These are phyloP conservation scores for Pseudolycoriella hygida DNA, from an alignment of 2,888 invertebrate genomes.

Conservation along the genomic window DNA sequence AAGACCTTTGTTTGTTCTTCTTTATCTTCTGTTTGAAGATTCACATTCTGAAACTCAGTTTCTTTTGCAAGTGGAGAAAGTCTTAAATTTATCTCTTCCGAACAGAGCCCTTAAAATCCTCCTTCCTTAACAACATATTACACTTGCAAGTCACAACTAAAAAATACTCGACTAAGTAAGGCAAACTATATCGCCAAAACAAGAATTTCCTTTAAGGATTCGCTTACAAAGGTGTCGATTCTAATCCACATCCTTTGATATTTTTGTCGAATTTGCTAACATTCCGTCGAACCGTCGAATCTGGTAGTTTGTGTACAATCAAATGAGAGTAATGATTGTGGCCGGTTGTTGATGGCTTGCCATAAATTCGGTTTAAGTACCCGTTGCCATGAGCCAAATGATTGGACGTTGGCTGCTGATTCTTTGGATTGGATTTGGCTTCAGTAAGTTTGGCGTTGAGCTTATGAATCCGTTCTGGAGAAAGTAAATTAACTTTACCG, in stretches of 20 bases:
- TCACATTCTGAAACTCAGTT: too few species aligned
- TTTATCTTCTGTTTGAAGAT: too few species aligned
- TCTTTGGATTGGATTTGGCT: conserved; percentile 5
- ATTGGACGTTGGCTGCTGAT: neutral
- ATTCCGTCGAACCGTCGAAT: neutral
- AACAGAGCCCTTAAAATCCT: too few species aligned
- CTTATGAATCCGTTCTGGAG: conserved; percentile 26
- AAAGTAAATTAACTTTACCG: conserved; percentile 21
- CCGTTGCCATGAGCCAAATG: neutral
- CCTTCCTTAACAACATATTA: too few species aligned
- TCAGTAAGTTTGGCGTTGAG: conserved; percentile 20
- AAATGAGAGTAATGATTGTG: neutral
- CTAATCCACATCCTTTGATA: neutral
- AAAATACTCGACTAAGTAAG: too few species aligned
- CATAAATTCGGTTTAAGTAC: too few species aligned
- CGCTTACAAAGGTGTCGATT: neutral
- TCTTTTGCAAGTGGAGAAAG: too few species aligned
- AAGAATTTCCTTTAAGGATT: too few species aligned
- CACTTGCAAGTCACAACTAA: too few species aligned
- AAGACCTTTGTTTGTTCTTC: too few species aligned
- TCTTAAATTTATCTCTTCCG: too few species aligned
- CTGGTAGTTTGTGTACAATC: neutral
- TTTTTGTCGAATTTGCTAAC: neutral
- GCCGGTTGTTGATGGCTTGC: neutral
- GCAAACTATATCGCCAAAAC: too few species aligned